Evolutionary conservation across 2,113 vertebrate genomes (phyloP).

Genomic region (Varanus komodoensis): DNA sequence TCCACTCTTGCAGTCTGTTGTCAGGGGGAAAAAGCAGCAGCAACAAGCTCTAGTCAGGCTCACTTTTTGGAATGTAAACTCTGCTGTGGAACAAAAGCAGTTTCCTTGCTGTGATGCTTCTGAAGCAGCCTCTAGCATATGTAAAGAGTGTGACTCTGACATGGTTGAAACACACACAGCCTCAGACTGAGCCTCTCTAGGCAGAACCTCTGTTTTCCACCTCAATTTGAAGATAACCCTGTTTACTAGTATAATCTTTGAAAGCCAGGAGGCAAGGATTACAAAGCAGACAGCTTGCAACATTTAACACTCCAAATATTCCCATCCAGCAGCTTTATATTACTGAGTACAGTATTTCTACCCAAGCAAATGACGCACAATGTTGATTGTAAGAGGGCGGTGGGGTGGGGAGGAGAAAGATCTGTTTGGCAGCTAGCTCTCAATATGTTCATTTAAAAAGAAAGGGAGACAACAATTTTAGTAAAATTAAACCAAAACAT

Average conservation of each 20-base stretch:
- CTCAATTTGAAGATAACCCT: constrained; percentile 32
- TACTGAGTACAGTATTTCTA: constrained; percentile 15
- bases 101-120: constrained; percentile 64
- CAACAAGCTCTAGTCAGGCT: constrained; percentile 37
- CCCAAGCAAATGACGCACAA: constrained; percentile 24
- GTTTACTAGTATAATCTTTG: constrained; percentile 46
- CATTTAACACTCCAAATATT: constrained; percentile 28
- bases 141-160: constrained; percentile 47
- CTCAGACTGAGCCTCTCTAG: background rate
- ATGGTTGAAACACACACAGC: constrained; percentile 36
- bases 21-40: constrained; percentile 46
- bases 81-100: constrained; percentile 76
- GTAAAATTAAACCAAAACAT: background rate
- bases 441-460: constrained; percentile 6
- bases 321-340: constrained; percentile 17
- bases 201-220: constrained; percentile 44
- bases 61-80: constrained; percentile 73
- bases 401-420: background rate
- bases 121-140: constrained; percentile 35
- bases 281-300: constrained; percentile 31
- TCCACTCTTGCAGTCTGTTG: constrained; percentile 35
- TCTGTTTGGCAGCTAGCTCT: constrained; percentile 8
- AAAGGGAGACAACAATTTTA: background rate
- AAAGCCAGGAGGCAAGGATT: constrained; percentile 52
- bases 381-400: background rate